These are phyloP conservation scores for Podargus strigoides DNA, from an alignment of 2,797 vertebrate species.

Conservation along the genomic window DNA sequence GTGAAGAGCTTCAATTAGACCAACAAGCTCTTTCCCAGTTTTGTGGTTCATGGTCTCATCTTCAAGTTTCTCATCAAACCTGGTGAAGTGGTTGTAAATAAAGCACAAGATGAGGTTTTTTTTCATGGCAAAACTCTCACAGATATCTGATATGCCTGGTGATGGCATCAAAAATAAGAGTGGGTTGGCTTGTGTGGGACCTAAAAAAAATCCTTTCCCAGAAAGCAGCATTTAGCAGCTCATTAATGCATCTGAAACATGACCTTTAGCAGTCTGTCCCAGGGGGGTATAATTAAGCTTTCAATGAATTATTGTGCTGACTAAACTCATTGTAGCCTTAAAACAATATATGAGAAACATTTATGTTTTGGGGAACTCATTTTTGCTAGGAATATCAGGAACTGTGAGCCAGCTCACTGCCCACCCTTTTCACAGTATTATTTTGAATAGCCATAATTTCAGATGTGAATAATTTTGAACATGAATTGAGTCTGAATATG, in stretches of 20 bases:
- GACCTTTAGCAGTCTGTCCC: neutral
- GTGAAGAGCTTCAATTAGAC: neutral
- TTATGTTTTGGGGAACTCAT: neutral
- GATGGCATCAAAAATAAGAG: neutral
- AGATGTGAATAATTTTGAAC: neutral
- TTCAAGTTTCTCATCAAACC: neutral
- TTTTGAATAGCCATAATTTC: neutral
- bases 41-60: neutral
- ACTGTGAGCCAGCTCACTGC: neutral
- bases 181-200: neutral
- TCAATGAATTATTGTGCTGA: neutral
- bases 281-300: neutral
- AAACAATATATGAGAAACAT: neutral
- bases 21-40: neutral
- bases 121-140: neutral
- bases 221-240: conserved; percentile 26
- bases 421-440: neutral
- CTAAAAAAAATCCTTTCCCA: neutral
- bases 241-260: conserved; percentile 26
- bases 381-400: neutral
- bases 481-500: neutral
- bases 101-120: neutral
- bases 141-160: neutral
- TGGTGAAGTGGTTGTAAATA: neutral
- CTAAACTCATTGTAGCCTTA: neutral